phyloP scores from a whole-genome alignment of 2,888 invertebrate genomes.

The Acleris emargana region DNA sequence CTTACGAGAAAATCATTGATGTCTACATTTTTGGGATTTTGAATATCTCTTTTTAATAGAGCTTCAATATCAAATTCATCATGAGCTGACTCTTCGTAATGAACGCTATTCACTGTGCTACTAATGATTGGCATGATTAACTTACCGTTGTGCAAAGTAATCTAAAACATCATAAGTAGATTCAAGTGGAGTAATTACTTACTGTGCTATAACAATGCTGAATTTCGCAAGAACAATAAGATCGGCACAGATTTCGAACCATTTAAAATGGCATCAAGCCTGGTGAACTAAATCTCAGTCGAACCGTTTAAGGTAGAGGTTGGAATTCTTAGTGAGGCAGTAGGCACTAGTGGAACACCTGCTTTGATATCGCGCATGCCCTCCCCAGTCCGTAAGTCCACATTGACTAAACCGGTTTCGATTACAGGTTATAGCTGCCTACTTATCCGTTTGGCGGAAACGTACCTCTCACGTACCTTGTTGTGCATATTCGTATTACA shows the following conservation, averaged over 20 bases:
- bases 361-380: slow-evolving; percentile 80
- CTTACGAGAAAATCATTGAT: slow-evolving; percentile 66
- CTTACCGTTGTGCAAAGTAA: not conserved
- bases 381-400: slow-evolving; percentile 76
- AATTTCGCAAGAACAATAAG: slow-evolving; percentile 11
- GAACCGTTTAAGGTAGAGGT: slow-evolving; percentile 67
- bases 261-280: slow-evolving; percentile 37
- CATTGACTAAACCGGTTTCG: slow-evolving; percentile 80
- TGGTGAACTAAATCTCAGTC: slow-evolving; percentile 62
- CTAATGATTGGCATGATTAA: too few relatives aligned
- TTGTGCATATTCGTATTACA: slow-evolving; percentile 56
- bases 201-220: slow-evolving; percentile 1
- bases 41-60: slow-evolving; percentile 27
- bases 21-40: slow-evolving; percentile 19
- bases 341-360: slow-evolving; percentile 77
- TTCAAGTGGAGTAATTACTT: not conserved
- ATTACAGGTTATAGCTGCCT: slow-evolving; percentile 81
- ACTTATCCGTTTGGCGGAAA: slow-evolving; percentile 82
- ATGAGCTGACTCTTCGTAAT: not conserved
- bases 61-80: slow-evolving; percentile 2
- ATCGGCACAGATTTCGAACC: slow-evolving; percentile 20
- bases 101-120: too few relatives aligned
- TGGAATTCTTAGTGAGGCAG: slow-evolving; percentile 80
- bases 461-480: slow-evolving; percentile 67
- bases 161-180: not conserved